phyloP scores from a whole-genome alignment of 2,113 vertebrate genomes.

The Pedionomus torquatus region DNA sequence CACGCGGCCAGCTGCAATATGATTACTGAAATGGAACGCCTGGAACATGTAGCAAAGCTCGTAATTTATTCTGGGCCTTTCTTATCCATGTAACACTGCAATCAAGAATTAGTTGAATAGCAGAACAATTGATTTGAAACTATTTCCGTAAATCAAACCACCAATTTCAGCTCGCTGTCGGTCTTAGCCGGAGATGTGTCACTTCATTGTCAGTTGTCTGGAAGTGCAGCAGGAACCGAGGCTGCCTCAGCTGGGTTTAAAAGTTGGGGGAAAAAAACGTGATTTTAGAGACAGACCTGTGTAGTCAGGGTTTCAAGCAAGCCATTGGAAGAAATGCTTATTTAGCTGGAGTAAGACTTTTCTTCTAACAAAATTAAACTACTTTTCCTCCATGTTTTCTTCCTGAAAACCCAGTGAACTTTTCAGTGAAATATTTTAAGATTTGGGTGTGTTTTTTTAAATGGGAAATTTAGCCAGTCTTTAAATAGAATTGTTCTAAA shows the following conservation, averaged over 20 bases:
- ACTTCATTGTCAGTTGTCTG: background rate
- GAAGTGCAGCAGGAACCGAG: rapidly evolving
- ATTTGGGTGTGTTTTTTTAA: background rate
- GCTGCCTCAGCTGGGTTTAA: background rate
- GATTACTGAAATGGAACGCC: background rate
- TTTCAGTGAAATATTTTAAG: background rate
- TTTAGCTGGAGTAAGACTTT: background rate
- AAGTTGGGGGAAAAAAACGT: background rate
- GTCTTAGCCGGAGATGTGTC: background rate
- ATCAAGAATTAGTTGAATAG: slow-evolving; percentile 9
- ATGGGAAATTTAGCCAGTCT: background rate
- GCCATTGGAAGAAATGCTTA: background rate
- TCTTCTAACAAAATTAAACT: background rate
- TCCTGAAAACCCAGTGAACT: background rate
- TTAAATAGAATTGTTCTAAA: background rate
- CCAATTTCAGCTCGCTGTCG: background rate
- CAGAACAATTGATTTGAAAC: slow-evolving; percentile 34
- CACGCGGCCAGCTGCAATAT: background rate
- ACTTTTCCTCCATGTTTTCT: background rate
- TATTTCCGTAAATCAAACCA: background rate
- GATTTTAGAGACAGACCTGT: background rate
- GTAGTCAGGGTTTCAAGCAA: background rate
- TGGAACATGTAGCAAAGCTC: background rate
- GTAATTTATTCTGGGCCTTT: background rate
- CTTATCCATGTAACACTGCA: background rate